Evolutionary conservation across 2,113 vertebrate species (phyloP).

Genomic region (Macquaria ambigua): DNA sequence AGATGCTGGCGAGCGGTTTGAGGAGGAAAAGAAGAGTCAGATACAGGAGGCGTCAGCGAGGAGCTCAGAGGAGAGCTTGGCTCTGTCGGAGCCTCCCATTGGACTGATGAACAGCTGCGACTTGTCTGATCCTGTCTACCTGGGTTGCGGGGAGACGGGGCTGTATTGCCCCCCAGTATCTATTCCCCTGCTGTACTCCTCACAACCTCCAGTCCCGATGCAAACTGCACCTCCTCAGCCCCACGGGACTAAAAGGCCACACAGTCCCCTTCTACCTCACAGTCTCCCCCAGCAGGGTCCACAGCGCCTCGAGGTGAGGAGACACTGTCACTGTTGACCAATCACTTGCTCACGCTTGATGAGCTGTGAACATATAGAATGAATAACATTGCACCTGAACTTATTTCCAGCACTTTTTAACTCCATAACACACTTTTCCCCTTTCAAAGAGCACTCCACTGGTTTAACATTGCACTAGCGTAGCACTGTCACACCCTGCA

Average conservation of each 20-base stretch:
- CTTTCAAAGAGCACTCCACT: not conserved
- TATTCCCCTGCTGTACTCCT: constrained; percentile 48
- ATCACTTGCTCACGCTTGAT: not conserved
- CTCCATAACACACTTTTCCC: not conserved
- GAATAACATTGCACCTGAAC: not conserved
- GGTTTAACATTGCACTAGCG: not conserved
- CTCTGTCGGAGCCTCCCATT: constrained; percentile 44
- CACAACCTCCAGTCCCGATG: constrained; percentile 46
- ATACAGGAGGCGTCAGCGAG: constrained; percentile 20
- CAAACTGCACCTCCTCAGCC: constrained; percentile 51
- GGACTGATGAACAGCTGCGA: constrained; percentile 62
- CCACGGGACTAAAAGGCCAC: constrained; percentile 56
- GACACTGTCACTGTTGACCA: not conserved
- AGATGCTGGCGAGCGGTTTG: constrained; percentile 20
- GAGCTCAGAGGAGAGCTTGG: constrained; percentile 38
- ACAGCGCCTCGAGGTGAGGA: constrained; percentile 73
- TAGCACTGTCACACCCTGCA: no score
- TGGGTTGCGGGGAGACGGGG: constrained; percentile 53
- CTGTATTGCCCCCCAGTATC: constrained; percentile 46
- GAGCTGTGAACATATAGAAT: not conserved
- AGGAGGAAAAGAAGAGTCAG: constrained; percentile 45
- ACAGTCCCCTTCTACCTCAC: constrained; percentile 50
- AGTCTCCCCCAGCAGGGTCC: constrained; percentile 49
- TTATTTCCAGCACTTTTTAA: not conserved
- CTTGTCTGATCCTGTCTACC: constrained; percentile 63